Base-by-base conservation (phyloP, 2,888 invertebrate genomes). In the Heteromurus nitidus region DNA sequence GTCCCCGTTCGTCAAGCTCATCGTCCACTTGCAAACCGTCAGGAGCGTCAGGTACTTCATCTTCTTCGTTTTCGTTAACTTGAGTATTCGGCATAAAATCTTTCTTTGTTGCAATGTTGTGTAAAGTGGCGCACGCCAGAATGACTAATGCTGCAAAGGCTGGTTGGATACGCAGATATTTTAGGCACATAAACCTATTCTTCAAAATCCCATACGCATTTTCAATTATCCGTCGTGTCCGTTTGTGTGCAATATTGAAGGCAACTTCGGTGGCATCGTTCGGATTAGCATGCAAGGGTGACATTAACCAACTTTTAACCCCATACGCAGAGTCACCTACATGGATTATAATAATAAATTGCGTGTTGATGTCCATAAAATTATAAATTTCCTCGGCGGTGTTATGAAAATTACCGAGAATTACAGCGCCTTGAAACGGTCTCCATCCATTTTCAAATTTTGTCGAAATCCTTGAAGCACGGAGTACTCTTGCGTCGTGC, bases 401-500 rank as follows among this genome's bases (percentile, higher is more conserved):
- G n/a, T n/a, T n/a, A n/a, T n/a, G n/a, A n/a, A n/a, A n/a, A n/a
- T n/a, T 30, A 72, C 85, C 82, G 28, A 85, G 42, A 30, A 85
- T 36, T 0, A 84, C 70, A 0, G 83, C 83, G 3, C 76, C 76
- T 0, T 76, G 72, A 67, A 85, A 85, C 28, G 85, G 84, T 11
- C 83, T 24, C 75, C 81, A 85, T 1, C 82, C 83, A 7, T 16
- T 42, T 13, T 83, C 70, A 24, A 77, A 82, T 7, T n/a, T 18
- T 20, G 53, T 20, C 13, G 13, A 36, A n/a, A 85, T 11, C 3
- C 11, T 3, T 1, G 80, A 62, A 16, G 74, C 73, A 11, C 83
- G 42, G n/a, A 83, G 22, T 13, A 85, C 85, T 20, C 83, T 18
- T 0, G 82, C 30, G 44, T 84, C 85, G 55, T 84, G 83, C 1